Conservation (phyloP, 1,140 invertebrate species). For the Zeugodacus cucurbitae region DNA sequence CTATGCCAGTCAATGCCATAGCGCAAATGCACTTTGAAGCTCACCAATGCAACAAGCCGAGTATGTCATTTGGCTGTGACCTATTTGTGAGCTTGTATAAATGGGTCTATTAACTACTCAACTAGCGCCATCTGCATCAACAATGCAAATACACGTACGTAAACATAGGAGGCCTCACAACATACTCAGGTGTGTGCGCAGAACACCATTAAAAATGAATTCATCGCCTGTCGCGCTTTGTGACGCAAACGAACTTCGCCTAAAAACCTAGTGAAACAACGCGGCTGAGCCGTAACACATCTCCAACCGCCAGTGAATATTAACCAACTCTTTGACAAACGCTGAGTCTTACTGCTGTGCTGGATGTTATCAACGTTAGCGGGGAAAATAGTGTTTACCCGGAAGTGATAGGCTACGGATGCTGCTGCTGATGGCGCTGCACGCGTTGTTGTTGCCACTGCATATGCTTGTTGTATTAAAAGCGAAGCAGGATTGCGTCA, state of each 20-base stretch:
- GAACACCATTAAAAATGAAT: slow-evolving; percentile 20
- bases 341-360: background rate
- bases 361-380: too few relatives aligned
- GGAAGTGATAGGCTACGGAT: background rate
- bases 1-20: background rate
- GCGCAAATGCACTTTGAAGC: background rate
- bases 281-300: background rate
- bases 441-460: background rate
- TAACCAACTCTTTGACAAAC: background rate
- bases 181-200: background rate
- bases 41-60: background rate
- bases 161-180: background rate
- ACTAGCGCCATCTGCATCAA: background rate
- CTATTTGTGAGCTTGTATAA: background rate
- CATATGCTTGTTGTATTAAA: background rate
- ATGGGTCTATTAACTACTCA: background rate
- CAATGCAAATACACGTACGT: background rate
- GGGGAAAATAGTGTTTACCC: background rate
- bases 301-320: background rate
- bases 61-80: background rate
- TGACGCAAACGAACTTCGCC: background rate
- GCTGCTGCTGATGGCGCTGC: background rate
- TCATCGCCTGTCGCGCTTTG: background rate
- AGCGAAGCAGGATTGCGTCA: background rate
- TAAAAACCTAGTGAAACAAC: background rate